Conservation (phyloP, 1,140 invertebrate genomes). For the Hormaphis cornu region DNA sequence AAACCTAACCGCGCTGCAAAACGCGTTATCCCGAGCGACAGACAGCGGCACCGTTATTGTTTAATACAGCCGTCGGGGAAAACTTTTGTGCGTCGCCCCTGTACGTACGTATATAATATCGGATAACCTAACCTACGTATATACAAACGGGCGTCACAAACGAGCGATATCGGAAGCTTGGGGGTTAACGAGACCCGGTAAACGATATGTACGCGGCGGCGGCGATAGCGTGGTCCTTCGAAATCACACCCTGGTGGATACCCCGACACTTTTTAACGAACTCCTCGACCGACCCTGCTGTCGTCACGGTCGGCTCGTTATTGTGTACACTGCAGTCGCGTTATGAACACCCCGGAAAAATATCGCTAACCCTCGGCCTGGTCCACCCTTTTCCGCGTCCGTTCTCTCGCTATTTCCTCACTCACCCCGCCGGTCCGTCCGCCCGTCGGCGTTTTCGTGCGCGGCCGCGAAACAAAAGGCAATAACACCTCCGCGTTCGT, state of each 20-base stretch:
- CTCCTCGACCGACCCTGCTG: background rate
- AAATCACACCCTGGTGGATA: background rate
- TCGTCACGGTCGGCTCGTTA: too few relatives aligned
- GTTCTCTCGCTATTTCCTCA: background rate
- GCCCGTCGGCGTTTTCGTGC: background rate
- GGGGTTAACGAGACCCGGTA: background rate
- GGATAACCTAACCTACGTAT: too few relatives aligned
- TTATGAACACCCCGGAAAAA: background rate
- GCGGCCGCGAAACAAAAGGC: background rate
- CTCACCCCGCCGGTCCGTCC: background rate
- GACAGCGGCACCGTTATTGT: too few relatives aligned
- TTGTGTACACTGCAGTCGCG: background rate
- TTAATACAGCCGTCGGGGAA: too few relatives aligned
- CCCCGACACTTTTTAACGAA: background rate
- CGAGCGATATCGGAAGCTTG: background rate
- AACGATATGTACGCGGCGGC: background rate
- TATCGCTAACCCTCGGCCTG: background rate
- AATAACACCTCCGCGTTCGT: background rate
- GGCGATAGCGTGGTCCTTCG: background rate
- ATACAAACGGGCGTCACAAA: too few relatives aligned
- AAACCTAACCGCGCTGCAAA: too few relatives aligned
- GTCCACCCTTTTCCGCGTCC: background rate
- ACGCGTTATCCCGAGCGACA: too few relatives aligned
- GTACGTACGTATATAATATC: background rate
- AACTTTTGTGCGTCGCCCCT: background rate